Percentiles rank a stretch among this genome's conserved stretches.
Evolutionary conservation across 30 jellyfish, hydroid and myxozoan species (phyloP).

Genomic region (Clytia hemisphaerica): DNA sequence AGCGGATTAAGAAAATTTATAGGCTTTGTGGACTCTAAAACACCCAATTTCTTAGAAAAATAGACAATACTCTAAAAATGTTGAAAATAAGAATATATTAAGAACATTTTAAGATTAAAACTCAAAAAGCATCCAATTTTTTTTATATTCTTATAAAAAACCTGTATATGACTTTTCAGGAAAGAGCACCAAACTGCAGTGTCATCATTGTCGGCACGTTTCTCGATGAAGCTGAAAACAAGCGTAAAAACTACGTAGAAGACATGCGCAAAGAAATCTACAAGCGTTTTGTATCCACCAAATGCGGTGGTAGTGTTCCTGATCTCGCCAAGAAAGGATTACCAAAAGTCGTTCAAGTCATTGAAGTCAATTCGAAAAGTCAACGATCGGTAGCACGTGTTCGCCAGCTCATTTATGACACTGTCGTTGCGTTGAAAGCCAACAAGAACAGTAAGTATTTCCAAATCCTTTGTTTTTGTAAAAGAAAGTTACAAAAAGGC

Average conservation of each 20-base stretch:
- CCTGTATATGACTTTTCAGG: conserved; percentile 16
- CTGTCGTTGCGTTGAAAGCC: conserved; percentile 49
- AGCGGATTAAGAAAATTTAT: too few relatives aligned
- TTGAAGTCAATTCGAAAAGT: conserved; percentile 71
- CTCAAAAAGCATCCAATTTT: too few relatives aligned
- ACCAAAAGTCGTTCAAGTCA: conserved; percentile 63
- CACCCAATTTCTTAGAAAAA: too few relatives aligned
- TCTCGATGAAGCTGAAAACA: conserved; percentile 46
- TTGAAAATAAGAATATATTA: too few relatives aligned
- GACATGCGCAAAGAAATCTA: conserved; percentile 22
- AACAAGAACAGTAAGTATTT: too few relatives aligned
- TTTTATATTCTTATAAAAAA: neutral
- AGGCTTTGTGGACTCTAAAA: too few relatives aligned
- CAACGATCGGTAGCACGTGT: conserved; percentile 45
- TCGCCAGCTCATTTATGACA: conserved; percentile 61
- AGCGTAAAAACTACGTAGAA: conserved; percentile 15
- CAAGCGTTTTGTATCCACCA: conserved; percentile 49
- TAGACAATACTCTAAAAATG: too few relatives aligned
- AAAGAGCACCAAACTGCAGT: conserved; percentile 77
- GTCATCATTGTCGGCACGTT: conserved; percentile 88
- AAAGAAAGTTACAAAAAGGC: too few relatives aligned
- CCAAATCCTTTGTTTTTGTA: too few relatives aligned
- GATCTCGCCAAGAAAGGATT: conserved; percentile 52
- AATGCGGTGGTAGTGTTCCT: conserved; percentile 59
- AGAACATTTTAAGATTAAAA: too few relatives aligned